Evolutionary conservation across 2,888 invertebrate genomes (phyloP), one percentile per base, ranked within the genome.

Genomic region (Aleiodes alternator): DNA sequence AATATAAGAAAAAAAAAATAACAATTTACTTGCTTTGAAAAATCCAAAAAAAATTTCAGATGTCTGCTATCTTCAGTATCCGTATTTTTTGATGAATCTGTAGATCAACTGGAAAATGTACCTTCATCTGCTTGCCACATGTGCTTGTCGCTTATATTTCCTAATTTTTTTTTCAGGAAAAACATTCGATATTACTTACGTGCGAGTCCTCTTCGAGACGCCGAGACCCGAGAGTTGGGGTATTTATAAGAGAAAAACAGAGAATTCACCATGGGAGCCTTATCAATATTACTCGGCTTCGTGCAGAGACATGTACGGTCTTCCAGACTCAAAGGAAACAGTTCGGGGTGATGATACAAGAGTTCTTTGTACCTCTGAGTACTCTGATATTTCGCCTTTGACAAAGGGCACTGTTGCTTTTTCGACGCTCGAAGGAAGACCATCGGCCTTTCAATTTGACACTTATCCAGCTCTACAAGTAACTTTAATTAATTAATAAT

Each of bases 201-300:
- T 99, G 31, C 93, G 97, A 72, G 92, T 99, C 75, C 94, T 96
- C 86, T 99, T 98, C 91, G 96, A 97, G 86, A 98, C 98, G 0
- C 97, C 98, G 0, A 92, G 99, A 75, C 99, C 99, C 0, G 98
- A 99, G 88, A 98, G 98, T 89, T 99, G 99, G 90, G 96, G 97
- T 29, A 95, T 99, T 83, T 98, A 96, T 90, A 98, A 98, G 89
- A 93, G 96, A 82, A 93, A 92, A 57, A 92, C 92, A 76, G 95
- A 94, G 87, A 93, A 93, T 86, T 95, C 96, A 16, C 92, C 93
- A 23, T 97, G 97, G 97, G 93, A 95, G 77, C 96, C 97, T 0
- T 97, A 95, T 89, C 97, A 97, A 87, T 97, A 94, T 90, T 97
- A 97, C 91, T 96, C 95, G 93, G 96, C 96, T 8, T 95, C 96